These are phyloP conservation scores for Drosophila pruinosa DNA, from an alignment of 1,140 invertebrate species.

Conservation along the genomic window DNA sequence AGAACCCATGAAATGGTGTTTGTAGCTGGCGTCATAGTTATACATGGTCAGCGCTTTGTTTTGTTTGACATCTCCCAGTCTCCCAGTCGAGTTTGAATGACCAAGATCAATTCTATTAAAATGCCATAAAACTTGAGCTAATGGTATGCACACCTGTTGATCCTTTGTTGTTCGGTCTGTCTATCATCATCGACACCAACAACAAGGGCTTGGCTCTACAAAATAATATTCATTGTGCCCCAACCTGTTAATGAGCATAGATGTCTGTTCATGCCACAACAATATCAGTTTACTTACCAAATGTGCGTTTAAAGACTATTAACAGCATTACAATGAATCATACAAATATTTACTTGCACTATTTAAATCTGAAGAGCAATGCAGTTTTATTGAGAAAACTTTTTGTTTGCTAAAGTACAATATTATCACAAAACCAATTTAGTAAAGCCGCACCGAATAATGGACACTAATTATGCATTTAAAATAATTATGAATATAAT, in stretches of 20 bases:
- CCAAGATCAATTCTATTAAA: conserved; percentile 71
- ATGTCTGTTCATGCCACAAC: background rate
- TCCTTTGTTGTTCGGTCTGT: conserved; percentile 62
- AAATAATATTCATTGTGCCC: conserved; percentile 6
- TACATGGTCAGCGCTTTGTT: conserved; percentile 63
- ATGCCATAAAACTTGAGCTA: conserved; percentile 62
- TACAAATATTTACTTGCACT: background rate
- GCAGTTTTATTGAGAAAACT: too few relatives aligned
- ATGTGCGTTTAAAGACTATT: background rate
- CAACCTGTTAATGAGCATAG: conserved; percentile 28
- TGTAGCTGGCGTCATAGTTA: conserved; percentile 48
- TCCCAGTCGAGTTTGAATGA: conserved; percentile 6
- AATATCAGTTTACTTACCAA: background rate
- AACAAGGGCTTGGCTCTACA: conserved; percentile 1
- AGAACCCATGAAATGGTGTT: conserved; percentile 61
- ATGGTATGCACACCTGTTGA: conserved; percentile 77
- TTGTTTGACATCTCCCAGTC: conserved; percentile 22
- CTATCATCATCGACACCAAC: conserved; percentile 12
- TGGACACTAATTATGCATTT: too few relatives aligned
- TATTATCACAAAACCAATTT: too few relatives aligned
- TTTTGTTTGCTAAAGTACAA: too few relatives aligned
- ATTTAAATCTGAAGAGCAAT: too few relatives aligned
- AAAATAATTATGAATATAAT: too few relatives aligned
- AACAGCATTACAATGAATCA: background rate
- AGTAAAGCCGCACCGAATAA: too few relatives aligned